Conservation (phyloP, 2,888 invertebrate species). For the Leptinotarsa haldemani region DNA sequence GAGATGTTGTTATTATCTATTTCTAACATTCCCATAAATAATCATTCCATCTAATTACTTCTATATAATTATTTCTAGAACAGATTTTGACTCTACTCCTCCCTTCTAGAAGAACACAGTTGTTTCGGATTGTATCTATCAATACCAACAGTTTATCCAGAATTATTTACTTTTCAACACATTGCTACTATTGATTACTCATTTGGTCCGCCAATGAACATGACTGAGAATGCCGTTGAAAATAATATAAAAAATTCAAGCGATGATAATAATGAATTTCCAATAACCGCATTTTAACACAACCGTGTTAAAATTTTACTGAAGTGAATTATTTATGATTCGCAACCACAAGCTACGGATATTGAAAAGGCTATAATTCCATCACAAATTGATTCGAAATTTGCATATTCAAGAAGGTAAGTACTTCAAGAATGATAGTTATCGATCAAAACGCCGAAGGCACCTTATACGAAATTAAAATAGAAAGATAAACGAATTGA, state of each 20-base stretch:
- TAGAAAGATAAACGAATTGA: background rate
- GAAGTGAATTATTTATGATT: constrained; percentile 26
- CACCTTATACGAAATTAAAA: background rate
- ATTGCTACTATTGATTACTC: background rate
- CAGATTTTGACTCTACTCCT: no score
- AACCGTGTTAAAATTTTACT: constrained; percentile 13
- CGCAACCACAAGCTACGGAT: constrained; percentile 31
- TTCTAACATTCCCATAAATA: no score
- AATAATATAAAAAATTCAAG: background rate
- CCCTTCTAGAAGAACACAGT: no score
- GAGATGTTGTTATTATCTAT: no score
- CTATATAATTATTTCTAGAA: no score
- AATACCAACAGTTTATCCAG: no score
- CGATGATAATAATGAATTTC: constrained; percentile 18
- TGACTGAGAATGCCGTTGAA: background rate
- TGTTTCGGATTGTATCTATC: no score
- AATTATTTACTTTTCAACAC: no score
- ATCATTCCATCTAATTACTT: no score
- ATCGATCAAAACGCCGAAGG: background rate
- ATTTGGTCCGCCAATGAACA: background rate
- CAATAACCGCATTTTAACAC: constrained; percentile 14
- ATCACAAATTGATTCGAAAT: constrained; percentile 22
- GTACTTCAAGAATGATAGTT: constrained; percentile 9
- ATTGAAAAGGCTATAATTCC: constrained; percentile 33
- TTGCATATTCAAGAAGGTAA: constrained; percentile 33